A percentile compares a stretch with the other conserved stretches of the same genome.
Evolutionary conservation across 2,797 vertebrate species (phyloP).

Genomic region (Molothrus ater): DNA sequence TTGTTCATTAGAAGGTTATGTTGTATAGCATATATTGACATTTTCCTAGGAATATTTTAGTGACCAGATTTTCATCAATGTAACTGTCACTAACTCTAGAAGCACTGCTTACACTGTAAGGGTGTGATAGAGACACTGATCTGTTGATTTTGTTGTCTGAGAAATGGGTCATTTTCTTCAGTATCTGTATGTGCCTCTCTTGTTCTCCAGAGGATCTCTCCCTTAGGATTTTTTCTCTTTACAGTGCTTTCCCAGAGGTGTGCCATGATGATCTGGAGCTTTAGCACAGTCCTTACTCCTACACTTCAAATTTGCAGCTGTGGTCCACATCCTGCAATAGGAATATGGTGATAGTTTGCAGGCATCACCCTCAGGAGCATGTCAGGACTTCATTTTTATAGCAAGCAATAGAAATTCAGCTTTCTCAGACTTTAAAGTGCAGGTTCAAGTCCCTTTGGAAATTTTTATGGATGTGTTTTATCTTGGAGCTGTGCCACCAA

Average conservation of each 20-base stretch:
- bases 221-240: background rate
- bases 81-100: background rate
- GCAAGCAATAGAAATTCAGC: background rate
- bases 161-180: background rate
- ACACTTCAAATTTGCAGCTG: background rate
- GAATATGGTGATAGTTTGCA: background rate
- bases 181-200: background rate
- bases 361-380: background rate
- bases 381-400: background rate
- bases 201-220: background rate
- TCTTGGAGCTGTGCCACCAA: constrained; percentile 20
- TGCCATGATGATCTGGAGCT: background rate
- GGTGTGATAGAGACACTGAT: background rate
- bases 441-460: constrained; percentile 13
- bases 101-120: background rate
- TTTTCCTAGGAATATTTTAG: background rate
- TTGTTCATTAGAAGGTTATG: background rate
- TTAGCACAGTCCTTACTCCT: background rate
- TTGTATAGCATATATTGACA: background rate
- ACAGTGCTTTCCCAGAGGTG: background rate
- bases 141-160: background rate
- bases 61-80: background rate
- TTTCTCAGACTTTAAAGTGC: background rate
- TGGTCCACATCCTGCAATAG: background rate
- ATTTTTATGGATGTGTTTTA: background rate